phyloP scores from a whole-genome alignment of 2,113 vertebrate genomes.

The Malaclemys terrapin region DNA sequence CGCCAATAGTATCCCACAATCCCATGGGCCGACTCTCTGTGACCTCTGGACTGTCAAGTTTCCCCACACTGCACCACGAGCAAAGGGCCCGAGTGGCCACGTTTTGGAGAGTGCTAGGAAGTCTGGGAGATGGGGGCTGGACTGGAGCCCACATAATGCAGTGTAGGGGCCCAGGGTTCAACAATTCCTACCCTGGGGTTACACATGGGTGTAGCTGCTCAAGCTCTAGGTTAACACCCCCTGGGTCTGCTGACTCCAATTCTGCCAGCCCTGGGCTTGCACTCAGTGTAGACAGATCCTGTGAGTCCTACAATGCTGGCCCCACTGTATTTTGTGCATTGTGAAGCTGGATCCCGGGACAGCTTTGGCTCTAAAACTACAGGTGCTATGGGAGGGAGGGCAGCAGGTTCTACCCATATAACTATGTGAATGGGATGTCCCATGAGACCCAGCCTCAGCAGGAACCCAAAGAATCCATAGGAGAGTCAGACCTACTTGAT shows the following conservation, averaged over 20 bases:
- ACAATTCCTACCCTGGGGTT: neutral
- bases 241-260: neutral
- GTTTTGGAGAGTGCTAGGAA: too few species aligned
- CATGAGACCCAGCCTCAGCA: neutral
- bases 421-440: neutral
- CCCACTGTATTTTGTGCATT: neutral
- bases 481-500: neutral
- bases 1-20: neutral
- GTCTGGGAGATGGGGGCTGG: neutral
- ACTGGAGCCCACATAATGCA: neutral
- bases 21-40: neutral
- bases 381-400: neutral
- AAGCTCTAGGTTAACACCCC: neutral
- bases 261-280: neutral
- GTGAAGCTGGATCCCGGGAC: neutral
- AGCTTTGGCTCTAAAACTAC: neutral
- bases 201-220: neutral
- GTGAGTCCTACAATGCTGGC: neutral
- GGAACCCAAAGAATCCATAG: neutral
- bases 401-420: neutral
- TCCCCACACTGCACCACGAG: neutral
- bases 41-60: neutral
- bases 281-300: neutral
- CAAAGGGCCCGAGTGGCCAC: neutral
- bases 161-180: neutral